phyloP scores from a whole-genome alignment of 1,140 invertebrate genomes.

The Lepidurus packardi region DNA sequence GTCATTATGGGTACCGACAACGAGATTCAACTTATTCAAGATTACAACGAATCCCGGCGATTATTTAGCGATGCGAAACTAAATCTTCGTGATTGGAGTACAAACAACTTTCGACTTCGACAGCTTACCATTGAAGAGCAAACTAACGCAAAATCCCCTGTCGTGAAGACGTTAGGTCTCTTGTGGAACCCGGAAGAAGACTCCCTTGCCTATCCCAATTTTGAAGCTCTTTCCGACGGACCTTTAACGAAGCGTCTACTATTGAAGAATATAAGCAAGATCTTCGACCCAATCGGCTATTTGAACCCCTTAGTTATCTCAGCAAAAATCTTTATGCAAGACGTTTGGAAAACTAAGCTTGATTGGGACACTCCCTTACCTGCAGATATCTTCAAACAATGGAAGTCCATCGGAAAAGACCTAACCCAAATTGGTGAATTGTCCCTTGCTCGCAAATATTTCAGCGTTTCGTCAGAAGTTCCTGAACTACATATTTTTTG shows the following conservation, averaged over 20 bases:
- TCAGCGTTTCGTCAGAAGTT: background rate
- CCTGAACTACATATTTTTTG: background rate
- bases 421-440: background rate
- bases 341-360: slow-evolving; percentile 43
- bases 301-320: slow-evolving; percentile 41
- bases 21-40: background rate
- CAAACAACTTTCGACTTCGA: background rate
- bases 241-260: slow-evolving; percentile 36
- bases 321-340: slow-evolving; percentile 47
- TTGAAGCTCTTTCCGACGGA: background rate
- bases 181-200: background rate
- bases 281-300: slow-evolving; percentile 41
- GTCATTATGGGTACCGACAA: background rate
- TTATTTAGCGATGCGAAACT: slow-evolving; percentile 5
- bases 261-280: slow-evolving; percentile 24
- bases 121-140: background rate
- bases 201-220: background rate
- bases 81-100: background rate
- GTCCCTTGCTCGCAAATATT: background rate
- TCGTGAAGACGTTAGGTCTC: slow-evolving; percentile 20
- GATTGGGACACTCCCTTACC: slow-evolving; percentile 37
- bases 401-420: background rate
- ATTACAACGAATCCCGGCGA: background rate
- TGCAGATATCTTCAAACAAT: background rate
- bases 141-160: background rate